Percentiles rank a stretch among this genome's conserved stretches.
phyloP scores from a whole-genome alignment of 92 coral and sea anemone species.

The Porites lobata region DNA sequence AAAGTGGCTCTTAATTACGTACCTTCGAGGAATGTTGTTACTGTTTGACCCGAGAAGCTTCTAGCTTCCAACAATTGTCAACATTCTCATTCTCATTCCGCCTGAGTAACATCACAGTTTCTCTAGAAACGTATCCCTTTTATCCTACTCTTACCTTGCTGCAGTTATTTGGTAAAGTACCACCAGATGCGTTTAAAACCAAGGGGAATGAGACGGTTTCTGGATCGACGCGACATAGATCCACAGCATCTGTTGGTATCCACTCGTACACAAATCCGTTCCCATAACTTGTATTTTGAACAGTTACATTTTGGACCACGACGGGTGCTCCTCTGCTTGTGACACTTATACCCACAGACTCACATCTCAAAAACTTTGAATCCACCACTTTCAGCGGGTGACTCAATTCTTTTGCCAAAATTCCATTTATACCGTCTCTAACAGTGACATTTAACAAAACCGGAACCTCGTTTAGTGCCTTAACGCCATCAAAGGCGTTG shows the following conservation, averaged over 20 bases:
- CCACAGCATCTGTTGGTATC: not conserved
- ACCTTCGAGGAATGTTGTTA: no score
- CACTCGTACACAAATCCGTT: slow-evolving; percentile 30
- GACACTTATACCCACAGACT: slow-evolving; percentile 7
- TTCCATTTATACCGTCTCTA: not conserved
- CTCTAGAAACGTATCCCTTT: no score
- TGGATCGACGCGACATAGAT: slow-evolving; percentile 19
- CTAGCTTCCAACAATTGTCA: no score
- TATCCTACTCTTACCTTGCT: slow-evolving; percentile 13
- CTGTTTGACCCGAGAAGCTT: no score
- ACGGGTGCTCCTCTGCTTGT: not conserved
- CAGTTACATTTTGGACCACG: not conserved
- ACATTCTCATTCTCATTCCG: no score
- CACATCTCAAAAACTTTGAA: not conserved
- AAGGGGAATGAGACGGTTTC: slow-evolving; percentile 6
- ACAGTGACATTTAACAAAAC: slow-evolving; percentile 2
- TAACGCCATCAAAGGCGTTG: slow-evolving; percentile 25
- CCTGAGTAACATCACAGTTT: no score
- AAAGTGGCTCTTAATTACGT: no score
- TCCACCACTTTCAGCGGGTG: not conserved
- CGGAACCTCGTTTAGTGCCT: not conserved
- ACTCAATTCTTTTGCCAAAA: slow-evolving; percentile 13
- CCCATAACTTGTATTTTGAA: slow-evolving; percentile 24
- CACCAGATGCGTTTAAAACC: slow-evolving; percentile 1
- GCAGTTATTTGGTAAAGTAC: not conserved